Conservation (phyloP, 1,140 invertebrate genomes). For the Copidosoma floridanum region DNA sequence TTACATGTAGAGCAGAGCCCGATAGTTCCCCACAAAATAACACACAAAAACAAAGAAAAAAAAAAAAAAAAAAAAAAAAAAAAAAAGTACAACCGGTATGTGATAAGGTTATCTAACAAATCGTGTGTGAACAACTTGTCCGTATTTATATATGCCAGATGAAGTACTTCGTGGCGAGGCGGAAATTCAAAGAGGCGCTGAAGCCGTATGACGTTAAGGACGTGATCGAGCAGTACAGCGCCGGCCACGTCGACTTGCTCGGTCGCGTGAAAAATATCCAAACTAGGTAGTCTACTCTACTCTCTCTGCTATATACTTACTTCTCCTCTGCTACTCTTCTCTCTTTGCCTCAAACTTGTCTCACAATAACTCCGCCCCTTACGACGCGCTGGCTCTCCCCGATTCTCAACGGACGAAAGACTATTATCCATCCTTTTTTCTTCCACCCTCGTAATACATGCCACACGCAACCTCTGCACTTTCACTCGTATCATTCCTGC, state of each 20-base stretch:
- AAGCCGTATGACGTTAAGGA: constrained; percentile 94
- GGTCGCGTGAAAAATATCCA: constrained; percentile 85
- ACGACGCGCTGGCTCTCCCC: not conserved
- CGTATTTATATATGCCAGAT: constrained; percentile 60
- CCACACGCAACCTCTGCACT: not conserved
- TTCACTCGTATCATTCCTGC: not conserved
- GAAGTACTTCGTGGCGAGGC: constrained; percentile 85
- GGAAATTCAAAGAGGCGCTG: constrained; percentile 89
- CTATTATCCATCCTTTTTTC: too few relatives aligned
- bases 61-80: not conserved
- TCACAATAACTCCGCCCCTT: not conserved
- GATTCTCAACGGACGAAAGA: not conserved
- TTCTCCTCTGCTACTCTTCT: not conserved
- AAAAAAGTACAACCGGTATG: not conserved
- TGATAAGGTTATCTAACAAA: too few relatives aligned
- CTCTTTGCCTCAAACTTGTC: not conserved
- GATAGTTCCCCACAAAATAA: not conserved
- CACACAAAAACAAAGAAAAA: not conserved
- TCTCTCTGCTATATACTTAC: not conserved
- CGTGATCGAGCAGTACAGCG: constrained; percentile 91
- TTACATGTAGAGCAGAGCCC: too few relatives aligned
- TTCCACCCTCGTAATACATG: too few relatives aligned
- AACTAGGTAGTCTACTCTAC: constrained; percentile 16
- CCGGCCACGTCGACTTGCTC: constrained; percentile 85
- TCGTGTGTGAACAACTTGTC: constrained; percentile 13